Percentiles rank a stretch among this genome's conserved stretches.
Conservation (phyloP, 2,797 vertebrate species). For the Erethizon dorsatum region DNA sequence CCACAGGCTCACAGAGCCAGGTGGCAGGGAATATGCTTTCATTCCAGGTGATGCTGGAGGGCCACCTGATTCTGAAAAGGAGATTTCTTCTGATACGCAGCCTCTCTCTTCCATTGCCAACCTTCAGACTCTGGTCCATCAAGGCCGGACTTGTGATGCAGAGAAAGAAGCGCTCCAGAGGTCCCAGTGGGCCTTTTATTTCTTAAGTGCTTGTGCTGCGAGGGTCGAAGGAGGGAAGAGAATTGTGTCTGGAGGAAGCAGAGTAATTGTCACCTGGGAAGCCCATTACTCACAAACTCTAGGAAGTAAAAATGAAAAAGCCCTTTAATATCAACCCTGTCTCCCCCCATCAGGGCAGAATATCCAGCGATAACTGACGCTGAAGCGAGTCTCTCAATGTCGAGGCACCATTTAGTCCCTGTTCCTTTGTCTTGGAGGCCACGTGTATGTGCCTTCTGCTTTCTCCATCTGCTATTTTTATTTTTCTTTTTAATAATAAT, state of each 20-base stretch:
- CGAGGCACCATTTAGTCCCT: background rate
- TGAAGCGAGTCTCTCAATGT: background rate
- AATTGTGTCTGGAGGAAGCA: conserved; percentile 28
- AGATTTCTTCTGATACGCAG: background rate
- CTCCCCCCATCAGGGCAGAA: conserved; percentile 34
- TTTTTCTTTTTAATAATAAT: conserved; percentile 60
- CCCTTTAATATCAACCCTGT: conserved; percentile 23
- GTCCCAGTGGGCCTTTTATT: conserved; percentile 25
- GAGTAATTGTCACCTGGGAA: conserved; percentile 76
- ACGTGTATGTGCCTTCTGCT: background rate
- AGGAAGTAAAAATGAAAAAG: conserved; percentile 73
- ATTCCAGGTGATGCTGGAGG: conserved; percentile 36
- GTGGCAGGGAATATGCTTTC: conserved; percentile 40
- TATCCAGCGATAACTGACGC: conserved; percentile 34
- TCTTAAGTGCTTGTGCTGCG: conserved; percentile 24
- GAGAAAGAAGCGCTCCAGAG: background rate
- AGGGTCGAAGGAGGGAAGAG: background rate
- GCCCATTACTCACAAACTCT: conserved; percentile 72
- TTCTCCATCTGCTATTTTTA: conserved; percentile 43
- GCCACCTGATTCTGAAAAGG: background rate
- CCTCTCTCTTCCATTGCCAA: conserved; percentile 55
- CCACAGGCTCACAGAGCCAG: background rate
- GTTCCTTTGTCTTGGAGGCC: conserved; percentile 66
- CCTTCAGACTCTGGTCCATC: background rate
- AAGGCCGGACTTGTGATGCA: conserved; percentile 55